phyloP scores from a whole-genome alignment of 2,888 invertebrate genomes.

The Idaea straminata region DNA sequence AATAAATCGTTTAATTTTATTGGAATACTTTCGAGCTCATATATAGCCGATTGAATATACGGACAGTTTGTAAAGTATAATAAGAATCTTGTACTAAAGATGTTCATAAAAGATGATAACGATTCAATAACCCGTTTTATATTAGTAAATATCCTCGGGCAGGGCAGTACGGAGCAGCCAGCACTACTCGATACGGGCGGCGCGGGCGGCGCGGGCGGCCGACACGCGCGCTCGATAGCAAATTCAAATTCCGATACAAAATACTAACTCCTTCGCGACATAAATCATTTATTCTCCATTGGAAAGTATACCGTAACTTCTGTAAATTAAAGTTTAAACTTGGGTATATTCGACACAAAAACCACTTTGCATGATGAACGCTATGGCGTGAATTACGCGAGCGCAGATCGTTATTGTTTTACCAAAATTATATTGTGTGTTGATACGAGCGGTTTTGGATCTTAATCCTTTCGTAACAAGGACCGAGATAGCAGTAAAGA shows the following conservation, averaged over 20 bases:
- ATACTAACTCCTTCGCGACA: conserved; percentile 58
- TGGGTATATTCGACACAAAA: conserved; percentile 17
- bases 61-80: too few species aligned
- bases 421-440: conserved; percentile 17
- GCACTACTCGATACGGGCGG: conserved; percentile 22
- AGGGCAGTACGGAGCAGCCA: neutral
- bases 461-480: conserved; percentile 22
- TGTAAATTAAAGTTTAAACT: conserved; percentile 30
- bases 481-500: conserved; percentile 2
- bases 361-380: conserved; percentile 75
- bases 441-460: conserved; percentile 14
- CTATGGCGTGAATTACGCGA: conserved; percentile 77
- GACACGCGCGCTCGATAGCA: conserved; percentile 20
- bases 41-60: too few species aligned
- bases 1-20: too few species aligned
- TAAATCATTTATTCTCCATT: conserved; percentile 38
- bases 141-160: conserved; percentile 24
- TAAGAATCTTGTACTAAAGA: neutral
- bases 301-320: conserved; percentile 17
- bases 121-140: neutral
- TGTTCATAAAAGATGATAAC: neutral
- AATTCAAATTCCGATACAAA: conserved; percentile 71
- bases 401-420: conserved; percentile 61
- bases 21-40: too few species aligned
- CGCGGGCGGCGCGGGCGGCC: too few species aligned